Percentiles rank a stretch among this genome's conserved stretches.
Evolutionary conservation across 1,140 invertebrate genomes (phyloP).

Genomic region (Lasaia peninsularis): DNA sequence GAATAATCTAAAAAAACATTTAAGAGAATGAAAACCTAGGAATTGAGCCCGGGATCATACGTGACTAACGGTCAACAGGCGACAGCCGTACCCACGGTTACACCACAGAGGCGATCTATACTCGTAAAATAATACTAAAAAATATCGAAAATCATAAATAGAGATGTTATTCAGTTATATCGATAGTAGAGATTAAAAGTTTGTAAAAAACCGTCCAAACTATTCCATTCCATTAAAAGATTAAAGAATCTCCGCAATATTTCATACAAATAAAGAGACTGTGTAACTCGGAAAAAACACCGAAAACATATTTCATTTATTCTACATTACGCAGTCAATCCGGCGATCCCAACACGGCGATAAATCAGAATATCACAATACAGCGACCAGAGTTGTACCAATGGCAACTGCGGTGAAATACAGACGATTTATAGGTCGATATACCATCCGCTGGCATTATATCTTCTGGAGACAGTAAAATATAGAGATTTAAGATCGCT

Average conservation of each 20-base stretch:
- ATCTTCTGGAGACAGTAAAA: conserved; percentile 18
- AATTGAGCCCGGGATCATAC: no score
- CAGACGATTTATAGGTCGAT: conserved; percentile 34
- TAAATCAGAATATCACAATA: conserved; percentile 22
- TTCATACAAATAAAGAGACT: conserved; percentile 8
- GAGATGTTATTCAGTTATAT: no score
- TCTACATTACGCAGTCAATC: conserved; percentile 11
- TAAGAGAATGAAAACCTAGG: no score
- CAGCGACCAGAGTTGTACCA: conserved; percentile 14
- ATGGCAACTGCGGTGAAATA: conserved; percentile 17
- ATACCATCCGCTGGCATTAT: conserved; percentile 26
- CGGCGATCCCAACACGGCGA: conserved; percentile 11
- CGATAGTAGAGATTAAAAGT: no score
- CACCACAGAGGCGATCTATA: no score
- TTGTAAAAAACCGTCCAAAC: background rate
- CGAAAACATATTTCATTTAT: conserved; percentile 13
- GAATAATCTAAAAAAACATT: no score
- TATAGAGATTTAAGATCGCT: conserved; percentile 12
- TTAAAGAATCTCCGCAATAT: conserved; percentile 4
- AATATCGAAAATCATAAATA: no score
- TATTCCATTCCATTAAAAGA: conserved; percentile 11
- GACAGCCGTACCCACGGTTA: no score
- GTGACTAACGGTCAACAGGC: no score
- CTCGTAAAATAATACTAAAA: no score
- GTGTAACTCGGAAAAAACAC: background rate